These are phyloP conservation scores for Rhodophaea formosa DNA, from an alignment of 2,888 invertebrate genomes.

Conservation along the genomic window DNA sequence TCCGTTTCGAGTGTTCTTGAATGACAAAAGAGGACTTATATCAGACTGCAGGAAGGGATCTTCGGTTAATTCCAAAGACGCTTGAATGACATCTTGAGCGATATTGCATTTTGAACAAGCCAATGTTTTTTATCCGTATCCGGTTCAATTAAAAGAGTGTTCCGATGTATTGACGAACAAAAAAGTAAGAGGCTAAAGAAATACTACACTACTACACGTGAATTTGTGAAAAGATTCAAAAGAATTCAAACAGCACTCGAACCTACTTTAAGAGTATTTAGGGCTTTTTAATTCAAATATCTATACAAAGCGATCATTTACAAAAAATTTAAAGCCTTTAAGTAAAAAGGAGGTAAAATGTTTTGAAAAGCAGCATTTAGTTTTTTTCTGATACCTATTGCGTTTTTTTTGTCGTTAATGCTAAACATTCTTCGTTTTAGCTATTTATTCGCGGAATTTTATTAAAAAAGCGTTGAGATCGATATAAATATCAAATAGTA, in stretches of 20 bases:
- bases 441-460: no score
- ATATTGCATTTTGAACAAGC: slow-evolving; percentile 49
- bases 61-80: slow-evolving; percentile 57
- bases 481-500: slow-evolving; percentile 23
- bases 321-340: slow-evolving; percentile 9
- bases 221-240: slow-evolving; percentile 30
- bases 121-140: slow-evolving; percentile 61
- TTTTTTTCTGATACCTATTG: background rate
- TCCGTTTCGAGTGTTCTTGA: slow-evolving; percentile 63
- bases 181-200: slow-evolving; percentile 37
- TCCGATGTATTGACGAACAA: slow-evolving; percentile 38
- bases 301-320: slow-evolving; percentile 9
- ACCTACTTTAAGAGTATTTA: slow-evolving; percentile 8
- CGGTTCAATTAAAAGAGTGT: slow-evolving; percentile 58
- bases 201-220: slow-evolving; percentile 51
- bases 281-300: background rate
- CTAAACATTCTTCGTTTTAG: no score
- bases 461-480: no score
- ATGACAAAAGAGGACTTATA: slow-evolving; percentile 70
- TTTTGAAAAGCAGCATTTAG: background rate
- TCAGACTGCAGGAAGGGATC: slow-evolving; percentile 54
- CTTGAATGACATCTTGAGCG: slow-evolving; percentile 61
- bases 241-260: slow-evolving; percentile 15
- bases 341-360: slow-evolving; percentile 3
- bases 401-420: background rate